Evolutionary conservation across 1,140 invertebrate genomes (phyloP).

Genomic region (Ceratosolen fusciceps): DNA sequence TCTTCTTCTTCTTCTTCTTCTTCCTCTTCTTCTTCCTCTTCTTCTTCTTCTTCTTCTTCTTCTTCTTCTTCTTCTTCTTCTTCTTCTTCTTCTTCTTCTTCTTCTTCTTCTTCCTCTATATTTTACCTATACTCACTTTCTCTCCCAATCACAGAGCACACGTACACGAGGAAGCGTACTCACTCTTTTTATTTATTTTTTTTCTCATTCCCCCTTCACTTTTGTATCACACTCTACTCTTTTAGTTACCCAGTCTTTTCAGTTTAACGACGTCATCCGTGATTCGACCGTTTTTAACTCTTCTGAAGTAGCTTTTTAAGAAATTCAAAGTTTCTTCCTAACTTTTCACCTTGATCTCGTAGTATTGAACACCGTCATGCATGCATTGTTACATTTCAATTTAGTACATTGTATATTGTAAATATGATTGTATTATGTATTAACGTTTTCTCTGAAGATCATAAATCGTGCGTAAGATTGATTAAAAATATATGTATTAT

Average conservation of each 20-base stretch:
- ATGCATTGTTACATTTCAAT: too few species aligned
- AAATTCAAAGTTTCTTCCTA: not conserved
- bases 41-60: not conserved
- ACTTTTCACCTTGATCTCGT: not conserved
- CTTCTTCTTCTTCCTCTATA: too few species aligned
- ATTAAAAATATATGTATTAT: too few species aligned
- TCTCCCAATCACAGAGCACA: too few species aligned
- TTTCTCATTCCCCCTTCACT: not conserved
- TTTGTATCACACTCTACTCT: not conserved
- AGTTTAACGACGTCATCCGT: not conserved
- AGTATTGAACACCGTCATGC: not conserved
- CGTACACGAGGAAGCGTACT: too few species aligned
- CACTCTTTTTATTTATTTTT: too few species aligned
- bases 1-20: not conserved
- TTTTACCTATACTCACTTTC: too few species aligned
- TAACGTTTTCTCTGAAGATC: too few species aligned
- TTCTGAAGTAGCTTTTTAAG: not conserved
- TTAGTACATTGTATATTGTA: too few species aligned
- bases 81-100: not conserved
- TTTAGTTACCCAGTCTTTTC: not conserved
- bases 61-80: not conserved
- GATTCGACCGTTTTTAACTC: not conserved
- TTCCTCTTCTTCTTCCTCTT: not conserved
- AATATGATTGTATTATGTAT: too few species aligned
- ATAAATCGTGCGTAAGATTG: too few species aligned